These are phyloP conservation scores for Acrobasis suavella DNA, from an alignment of 2,888 invertebrate genomes.

Conservation along the genomic window DNA sequence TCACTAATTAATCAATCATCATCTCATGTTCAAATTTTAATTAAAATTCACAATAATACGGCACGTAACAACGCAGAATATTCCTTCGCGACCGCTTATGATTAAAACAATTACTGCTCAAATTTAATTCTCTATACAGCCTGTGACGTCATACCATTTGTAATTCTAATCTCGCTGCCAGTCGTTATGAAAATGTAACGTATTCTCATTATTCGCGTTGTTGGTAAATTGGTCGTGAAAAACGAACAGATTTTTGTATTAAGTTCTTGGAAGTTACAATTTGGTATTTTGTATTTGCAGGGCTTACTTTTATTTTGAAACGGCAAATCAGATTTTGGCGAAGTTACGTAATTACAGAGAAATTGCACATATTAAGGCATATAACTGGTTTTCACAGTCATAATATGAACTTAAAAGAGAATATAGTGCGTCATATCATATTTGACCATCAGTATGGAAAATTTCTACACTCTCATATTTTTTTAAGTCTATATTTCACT, in stretches of 20 bases:
- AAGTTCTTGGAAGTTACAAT: background rate
- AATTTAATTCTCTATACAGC: slow-evolving; percentile 25
- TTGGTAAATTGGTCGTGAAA: slow-evolving; percentile 5
- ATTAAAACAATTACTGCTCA: slow-evolving; percentile 37
- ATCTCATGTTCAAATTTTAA: too few relatives aligned
- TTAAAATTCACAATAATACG: background rate
- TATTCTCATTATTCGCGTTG: slow-evolving; percentile 3
- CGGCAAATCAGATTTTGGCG: too few relatives aligned
- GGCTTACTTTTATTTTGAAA: too few relatives aligned
- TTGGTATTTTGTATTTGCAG: background rate
- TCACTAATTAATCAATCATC: too few relatives aligned
- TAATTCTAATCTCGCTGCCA: slow-evolving; percentile 40
- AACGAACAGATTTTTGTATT: background rate
- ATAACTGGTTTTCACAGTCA: too few relatives aligned
- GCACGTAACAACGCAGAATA: background rate
- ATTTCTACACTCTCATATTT: too few relatives aligned
- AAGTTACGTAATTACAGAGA: too few relatives aligned
- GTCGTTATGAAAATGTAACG: slow-evolving; percentile 35
- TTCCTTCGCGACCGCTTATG: slow-evolving; percentile 27
- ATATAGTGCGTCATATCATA: too few relatives aligned
- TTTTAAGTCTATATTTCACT: too few relatives aligned
- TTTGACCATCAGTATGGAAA: too few relatives aligned
- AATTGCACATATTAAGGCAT: too few relatives aligned
- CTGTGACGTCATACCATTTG: slow-evolving; percentile 39
- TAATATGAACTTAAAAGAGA: too few relatives aligned